A percentile compares a stretch with the other conserved stretches of the same genome.
Conservation (phyloP, 2,797 vertebrate genomes). For the Hypotaenidia okinawae region DNA sequence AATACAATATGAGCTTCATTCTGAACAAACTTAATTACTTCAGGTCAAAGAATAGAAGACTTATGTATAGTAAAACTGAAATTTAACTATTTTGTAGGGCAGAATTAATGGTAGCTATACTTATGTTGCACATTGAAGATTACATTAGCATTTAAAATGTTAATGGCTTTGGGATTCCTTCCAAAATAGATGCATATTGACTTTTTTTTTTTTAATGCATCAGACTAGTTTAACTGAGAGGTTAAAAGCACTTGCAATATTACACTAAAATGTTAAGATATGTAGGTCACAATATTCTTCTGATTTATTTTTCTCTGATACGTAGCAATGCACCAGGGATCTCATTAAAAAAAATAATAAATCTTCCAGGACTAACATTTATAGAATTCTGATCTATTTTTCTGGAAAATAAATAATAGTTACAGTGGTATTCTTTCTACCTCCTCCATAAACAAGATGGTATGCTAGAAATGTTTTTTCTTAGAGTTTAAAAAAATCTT, state of each 20-base stretch:
- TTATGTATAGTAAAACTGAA: slow-evolving; percentile 1
- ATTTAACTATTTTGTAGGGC: slow-evolving; percentile 59
- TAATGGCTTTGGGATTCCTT: slow-evolving; percentile 59
- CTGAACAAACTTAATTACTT: slow-evolving; percentile 64
- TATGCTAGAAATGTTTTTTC: neutral
- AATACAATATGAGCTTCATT: slow-evolving; percentile 27
- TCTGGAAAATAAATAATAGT: neutral
- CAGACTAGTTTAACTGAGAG: slow-evolving; percentile 45
- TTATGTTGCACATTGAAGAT: slow-evolving; percentile 17
- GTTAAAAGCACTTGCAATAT: slow-evolving; percentile 53
- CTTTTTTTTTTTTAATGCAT: neutral
- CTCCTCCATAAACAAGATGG: neutral
- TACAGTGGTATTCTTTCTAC: neutral
- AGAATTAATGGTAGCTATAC: slow-evolving; percentile 55
- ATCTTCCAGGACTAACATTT: neutral
- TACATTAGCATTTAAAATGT: slow-evolving; percentile 48
- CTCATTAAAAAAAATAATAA: neutral
- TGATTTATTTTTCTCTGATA: slow-evolving; percentile 37
- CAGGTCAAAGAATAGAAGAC: slow-evolving; percentile 46
- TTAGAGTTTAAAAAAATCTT: neutral
- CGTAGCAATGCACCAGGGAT: slow-evolving; percentile 5
- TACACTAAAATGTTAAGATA: slow-evolving; percentile 15
- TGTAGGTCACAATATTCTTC: slow-evolving; percentile 25
- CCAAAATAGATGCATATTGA: slow-evolving; percentile 35
- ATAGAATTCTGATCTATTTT: slow-evolving; percentile 23